Base-by-base conservation (phyloP, 2,797 vertebrate species). In the Sebastes jordani region DNA sequence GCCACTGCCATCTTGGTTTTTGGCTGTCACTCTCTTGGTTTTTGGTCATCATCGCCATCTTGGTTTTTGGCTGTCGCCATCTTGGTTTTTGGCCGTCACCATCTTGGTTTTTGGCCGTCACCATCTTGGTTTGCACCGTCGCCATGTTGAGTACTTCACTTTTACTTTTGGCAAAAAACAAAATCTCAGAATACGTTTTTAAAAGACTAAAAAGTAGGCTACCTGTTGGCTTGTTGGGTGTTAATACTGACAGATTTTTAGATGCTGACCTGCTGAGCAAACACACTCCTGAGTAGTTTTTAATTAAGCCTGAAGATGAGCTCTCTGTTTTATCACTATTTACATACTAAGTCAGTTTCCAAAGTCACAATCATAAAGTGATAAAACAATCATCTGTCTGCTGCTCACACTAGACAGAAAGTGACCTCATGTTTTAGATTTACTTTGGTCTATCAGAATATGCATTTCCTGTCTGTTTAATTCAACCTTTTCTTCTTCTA, bases 301-400 rank as follows among this genome's bases (percentile, higher is more conserved):
- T 7, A 68, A 80, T 80, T 38, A 84, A 76, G 11, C 32, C 36
- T 32, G 16, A 49, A 56, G 36, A 54, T 74, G 14, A 10, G n/a
- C 30, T 62, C 5, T 54, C 1, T 4, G 25, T 76, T 69, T 85
- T 65, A 52, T 82, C 74, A 52, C 18, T 69, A 13, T 87, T 80
- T 74, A 83, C 62, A 64, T 38, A 67, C 29, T 30, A 64, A 83
- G 75, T 82, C 67, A 79, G 82, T 76, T 62, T 23, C 63, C 61
- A 49, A 30, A 71, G 71, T 30, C 13, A 11, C 18, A 18, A 73
- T 70, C 65, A 61, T 59, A 76, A 83, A 87, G 9, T 8, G 22
- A 68, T 66, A 42, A 71, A 84, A 68, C 30, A 34, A 3, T 3
- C 4, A 82, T 38, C 42, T 71, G 60, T 38, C 70, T 52, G 29